Conservation (phyloP, 2,888 invertebrate genomes). For the Andrena chrysosceles region DNA sequence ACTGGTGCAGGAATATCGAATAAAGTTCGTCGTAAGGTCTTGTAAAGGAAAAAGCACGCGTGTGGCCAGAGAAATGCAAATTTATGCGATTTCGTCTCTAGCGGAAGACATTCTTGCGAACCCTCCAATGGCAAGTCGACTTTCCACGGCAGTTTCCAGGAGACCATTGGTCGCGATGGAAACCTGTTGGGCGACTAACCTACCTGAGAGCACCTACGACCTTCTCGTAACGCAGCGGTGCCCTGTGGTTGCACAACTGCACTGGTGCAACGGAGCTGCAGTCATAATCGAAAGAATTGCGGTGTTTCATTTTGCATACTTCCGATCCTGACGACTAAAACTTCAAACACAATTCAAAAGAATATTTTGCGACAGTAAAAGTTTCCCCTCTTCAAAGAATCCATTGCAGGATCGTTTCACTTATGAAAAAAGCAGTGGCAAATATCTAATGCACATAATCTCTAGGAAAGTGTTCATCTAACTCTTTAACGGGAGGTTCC, state of each 20-base stretch:
- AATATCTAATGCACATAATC: too few relatives aligned
- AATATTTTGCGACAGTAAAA: too few relatives aligned
- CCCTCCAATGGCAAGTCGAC: constrained; percentile 39
- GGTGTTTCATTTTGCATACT: constrained; percentile 35
- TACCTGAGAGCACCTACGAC: constrained; percentile 71
- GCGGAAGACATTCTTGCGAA: constrained; percentile 57
- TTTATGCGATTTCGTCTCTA: constrained; percentile 37
- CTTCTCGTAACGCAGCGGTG: constrained; percentile 57
- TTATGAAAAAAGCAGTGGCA: too few relatives aligned
- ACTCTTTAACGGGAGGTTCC: too few relatives aligned
- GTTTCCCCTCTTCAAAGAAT: too few relatives aligned
- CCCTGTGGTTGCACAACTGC: constrained; percentile 64
- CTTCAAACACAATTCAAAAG: constrained; percentile 3
- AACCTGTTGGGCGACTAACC: constrained; percentile 73
- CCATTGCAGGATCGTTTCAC: too few relatives aligned
- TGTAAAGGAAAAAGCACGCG: constrained; percentile 22
- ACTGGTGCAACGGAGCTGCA: constrained; percentile 23
- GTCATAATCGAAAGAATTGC: constrained; percentile 31
- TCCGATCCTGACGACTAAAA: neutral
- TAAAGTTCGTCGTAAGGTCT: neutral
- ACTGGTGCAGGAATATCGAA: neutral
- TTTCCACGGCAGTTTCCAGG: constrained; percentile 59
- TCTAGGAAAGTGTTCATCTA: too few relatives aligned
- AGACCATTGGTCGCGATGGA: constrained; percentile 57
- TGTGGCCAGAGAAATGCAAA: constrained; percentile 36